These are phyloP conservation scores for Meloe dianella DNA, from an alignment of 2,888 invertebrate species.

Conservation along the genomic window DNA sequence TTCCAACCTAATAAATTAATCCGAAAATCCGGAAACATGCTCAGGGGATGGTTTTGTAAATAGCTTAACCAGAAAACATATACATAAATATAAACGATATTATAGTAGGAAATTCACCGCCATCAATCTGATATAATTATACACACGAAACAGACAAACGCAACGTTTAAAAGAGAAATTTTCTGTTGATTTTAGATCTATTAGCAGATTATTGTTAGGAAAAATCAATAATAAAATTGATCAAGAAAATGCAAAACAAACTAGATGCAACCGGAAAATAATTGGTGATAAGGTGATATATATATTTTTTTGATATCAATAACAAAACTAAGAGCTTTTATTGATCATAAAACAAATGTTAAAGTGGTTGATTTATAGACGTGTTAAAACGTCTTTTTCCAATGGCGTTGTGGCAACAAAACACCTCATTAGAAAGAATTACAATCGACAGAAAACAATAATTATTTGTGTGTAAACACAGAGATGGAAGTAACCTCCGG, in stretches of 20 bases:
- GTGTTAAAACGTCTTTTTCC: background rate
- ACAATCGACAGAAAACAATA: too few relatives aligned
- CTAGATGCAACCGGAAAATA: too few relatives aligned
- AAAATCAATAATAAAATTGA: background rate
- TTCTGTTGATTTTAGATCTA: too few relatives aligned
- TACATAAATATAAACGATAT: background rate
- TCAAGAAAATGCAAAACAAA: background rate
- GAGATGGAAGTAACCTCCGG: too few relatives aligned
- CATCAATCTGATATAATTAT: background rate
- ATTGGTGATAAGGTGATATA: too few relatives aligned
- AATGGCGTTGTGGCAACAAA: too few relatives aligned
- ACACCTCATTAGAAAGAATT: too few relatives aligned
- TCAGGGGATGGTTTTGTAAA: background rate
- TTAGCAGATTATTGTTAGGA: too few relatives aligned
- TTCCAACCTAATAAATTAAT: slow-evolving; percentile 1
- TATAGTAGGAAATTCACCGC: background rate
- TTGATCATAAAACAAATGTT: slow-evolving; percentile 20
- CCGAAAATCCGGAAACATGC: background rate
- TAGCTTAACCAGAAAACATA: background rate
- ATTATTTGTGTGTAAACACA: too few relatives aligned
- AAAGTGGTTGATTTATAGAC: slow-evolving; percentile 14
- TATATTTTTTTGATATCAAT: background rate
- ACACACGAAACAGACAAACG: background rate
- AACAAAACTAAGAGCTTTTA: slow-evolving; percentile 11
- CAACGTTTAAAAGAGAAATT: background rate